Percentiles rank a stretch among this genome's conserved stretches.
These are phyloP conservation scores for Platypus cylindrus DNA, from an alignment of 2,888 invertebrate species.

Conservation along the genomic window DNA sequence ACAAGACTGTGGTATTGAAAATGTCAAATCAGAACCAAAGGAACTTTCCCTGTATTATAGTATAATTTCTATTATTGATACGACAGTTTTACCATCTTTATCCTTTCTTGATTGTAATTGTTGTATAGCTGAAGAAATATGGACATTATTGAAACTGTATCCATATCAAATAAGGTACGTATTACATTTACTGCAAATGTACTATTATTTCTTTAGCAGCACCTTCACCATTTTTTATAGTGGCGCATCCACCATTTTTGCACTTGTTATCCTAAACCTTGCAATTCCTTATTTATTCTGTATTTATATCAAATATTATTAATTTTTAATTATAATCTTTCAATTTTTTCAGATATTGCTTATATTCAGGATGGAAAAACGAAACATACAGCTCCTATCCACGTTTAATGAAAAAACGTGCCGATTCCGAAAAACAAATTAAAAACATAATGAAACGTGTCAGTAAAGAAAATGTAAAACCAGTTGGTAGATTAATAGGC, in stretches of 20 bases:
- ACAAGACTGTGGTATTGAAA: slow-evolving; percentile 26
- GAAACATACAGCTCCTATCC: slow-evolving; percentile 75
- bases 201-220: no score
- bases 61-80: slow-evolving; percentile 74
- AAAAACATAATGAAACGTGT: slow-evolving; percentile 95
- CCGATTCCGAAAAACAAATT: slow-evolving; percentile 79
- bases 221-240: no score
- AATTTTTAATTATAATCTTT: no score
- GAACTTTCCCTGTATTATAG: slow-evolving; percentile 54
- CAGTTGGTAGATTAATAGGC: slow-evolving; percentile 88
- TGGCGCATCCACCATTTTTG: no score
- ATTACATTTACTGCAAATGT: no score
- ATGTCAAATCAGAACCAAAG: slow-evolving; percentile 16
- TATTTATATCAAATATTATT: no score
- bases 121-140: slow-evolving; percentile 92
- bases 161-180: slow-evolving; percentile 54
- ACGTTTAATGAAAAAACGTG: slow-evolving; percentile 67
- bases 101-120: slow-evolving; percentile 90
- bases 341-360: slow-evolving; percentile 54
- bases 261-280: no score
- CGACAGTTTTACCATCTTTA: slow-evolving; percentile 79
- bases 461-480: slow-evolving; percentile 97
- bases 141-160: slow-evolving; percentile 75
- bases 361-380: slow-evolving; percentile 96
- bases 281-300: no score